Evolutionary conservation across 2,888 invertebrate species (phyloP), one percentile per base, ranked within the genome.

Genomic region (Diadegma fenestrale): DNA sequence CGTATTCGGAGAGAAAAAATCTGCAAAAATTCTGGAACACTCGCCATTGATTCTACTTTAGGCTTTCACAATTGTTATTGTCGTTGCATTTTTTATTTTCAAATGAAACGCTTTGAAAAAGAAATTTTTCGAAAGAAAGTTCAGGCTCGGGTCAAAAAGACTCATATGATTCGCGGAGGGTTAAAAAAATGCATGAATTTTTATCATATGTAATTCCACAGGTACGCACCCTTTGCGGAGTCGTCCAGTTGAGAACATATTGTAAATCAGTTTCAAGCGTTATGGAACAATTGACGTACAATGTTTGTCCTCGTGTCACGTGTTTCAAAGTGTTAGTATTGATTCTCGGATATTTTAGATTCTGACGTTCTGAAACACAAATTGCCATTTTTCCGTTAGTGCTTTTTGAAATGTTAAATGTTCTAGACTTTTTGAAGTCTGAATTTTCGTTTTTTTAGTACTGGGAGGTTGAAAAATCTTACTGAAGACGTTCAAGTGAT

Each of bases 231-330:
- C 75, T 66, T 33, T 82, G 63, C 7, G 91, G 91, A n/a, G 87
- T 88, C 0, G 10, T 89, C 92, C 92, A 92, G 58, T 88, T 84
- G 22, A 93, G 84, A 22, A 78, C 71, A 26, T 88, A 91, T 26
- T 45, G 64, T 22, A 88, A 81, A 33, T 86, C 87, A 1, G 51
- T 33, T 0, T 88, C 87, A 3, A 91, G 63, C 0, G 84, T 80
- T 3, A 89, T 77, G 0, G 90, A 89, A 68, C 93, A 93, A 68
- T 91, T 92, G 0, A 91, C 89, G 10, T 80, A 82, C 19, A 93
- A 84, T 33, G 87, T 89, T 77, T 92, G 88, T 1, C 93, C 93
- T 22, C 89, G 88, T 5, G 90, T 90, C 0, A 93, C 90, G 43
- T 93, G 90, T 0, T 87, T 84, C 17, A 92, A 61, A 26, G 84